Evolutionary conservation across 2,113 vertebrate species (phyloP).

Genomic region (Pachypanchax playfairii): DNA sequence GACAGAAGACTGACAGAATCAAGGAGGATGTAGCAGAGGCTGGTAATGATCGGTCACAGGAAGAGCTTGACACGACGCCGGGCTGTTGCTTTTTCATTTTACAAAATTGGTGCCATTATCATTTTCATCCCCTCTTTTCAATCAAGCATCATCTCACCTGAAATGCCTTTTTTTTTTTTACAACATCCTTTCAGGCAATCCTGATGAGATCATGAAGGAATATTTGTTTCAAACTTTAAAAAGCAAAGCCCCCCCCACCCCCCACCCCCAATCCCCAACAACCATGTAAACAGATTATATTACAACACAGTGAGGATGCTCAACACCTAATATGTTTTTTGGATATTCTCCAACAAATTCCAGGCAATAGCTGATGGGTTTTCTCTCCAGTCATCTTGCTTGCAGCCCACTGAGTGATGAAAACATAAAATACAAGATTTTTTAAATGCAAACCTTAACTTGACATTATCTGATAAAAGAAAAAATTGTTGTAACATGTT

Average conservation of each 20-base stretch:
- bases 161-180: neutral
- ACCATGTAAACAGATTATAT: neutral
- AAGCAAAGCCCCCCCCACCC: neutral
- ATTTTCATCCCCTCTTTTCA: neutral
- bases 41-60: neutral
- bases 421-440: neutral
- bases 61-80: neutral
- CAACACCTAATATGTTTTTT: neutral
- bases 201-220: neutral
- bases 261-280: no score
- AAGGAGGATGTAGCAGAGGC: neutral
- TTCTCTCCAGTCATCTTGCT: neutral
- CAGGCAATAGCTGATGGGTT: neutral
- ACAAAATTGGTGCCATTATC: neutral
- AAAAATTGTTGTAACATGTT: no score
- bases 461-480: neutral
- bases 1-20: neutral
- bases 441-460: neutral
- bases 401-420: neutral
- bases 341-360: neutral
- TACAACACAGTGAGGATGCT: neutral
- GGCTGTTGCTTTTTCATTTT: neutral
- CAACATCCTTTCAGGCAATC: neutral
- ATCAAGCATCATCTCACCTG: neutral
- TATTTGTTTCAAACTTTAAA: neutral